Conservation (phyloP, 1,140 invertebrate species). For the Hormaphis cornu region DNA sequence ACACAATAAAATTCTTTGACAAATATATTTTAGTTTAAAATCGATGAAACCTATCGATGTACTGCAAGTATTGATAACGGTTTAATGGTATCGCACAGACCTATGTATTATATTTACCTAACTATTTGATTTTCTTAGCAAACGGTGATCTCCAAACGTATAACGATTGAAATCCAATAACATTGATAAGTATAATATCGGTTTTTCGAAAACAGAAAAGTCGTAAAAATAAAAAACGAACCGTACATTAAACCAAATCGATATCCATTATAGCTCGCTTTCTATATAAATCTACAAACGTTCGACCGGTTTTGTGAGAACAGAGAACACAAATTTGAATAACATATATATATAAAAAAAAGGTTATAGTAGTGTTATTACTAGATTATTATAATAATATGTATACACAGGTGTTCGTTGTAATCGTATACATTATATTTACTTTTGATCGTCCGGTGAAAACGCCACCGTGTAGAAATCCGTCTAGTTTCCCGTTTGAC, state of each 20-base stretch:
- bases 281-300: background rate
- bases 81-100: no score
- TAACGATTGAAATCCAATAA: no score
- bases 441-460: background rate
- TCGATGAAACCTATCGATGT: no score
- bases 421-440: no score
- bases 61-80: no score
- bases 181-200: no score
- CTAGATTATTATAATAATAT: background rate
- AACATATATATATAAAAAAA: background rate
- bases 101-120: no score
- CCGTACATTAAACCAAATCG: background rate
- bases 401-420: background rate
- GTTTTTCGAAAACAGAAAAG: background rate
- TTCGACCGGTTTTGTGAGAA: conserved; percentile 6
- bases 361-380: no score
- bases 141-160: no score
- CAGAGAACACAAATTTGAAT: background rate
- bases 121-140: no score
- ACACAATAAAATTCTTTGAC: no score
- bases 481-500: background rate
- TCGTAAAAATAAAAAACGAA: background rate
- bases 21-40: no score
- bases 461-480: background rate
- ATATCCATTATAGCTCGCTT: background rate